Percentiles rank a stretch among this genome's conserved stretches.
Conservation (phyloP, 2,888 invertebrate species). For the Habroteleia sp. region DNA sequence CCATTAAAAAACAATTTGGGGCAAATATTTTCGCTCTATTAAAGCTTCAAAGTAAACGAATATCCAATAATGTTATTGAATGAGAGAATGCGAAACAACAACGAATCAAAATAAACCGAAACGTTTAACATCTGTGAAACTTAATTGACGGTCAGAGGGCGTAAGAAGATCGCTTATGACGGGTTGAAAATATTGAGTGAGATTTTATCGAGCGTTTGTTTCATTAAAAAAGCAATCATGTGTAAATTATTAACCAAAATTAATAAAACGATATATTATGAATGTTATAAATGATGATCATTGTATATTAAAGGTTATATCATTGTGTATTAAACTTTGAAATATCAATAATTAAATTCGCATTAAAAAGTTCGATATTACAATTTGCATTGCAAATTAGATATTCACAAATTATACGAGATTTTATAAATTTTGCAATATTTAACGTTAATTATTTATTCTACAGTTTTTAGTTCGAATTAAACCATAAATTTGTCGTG, state of each 20-base stretch:
- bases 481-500: too few relatives aligned
- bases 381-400: too few relatives aligned
- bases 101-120: slow-evolving; percentile 16
- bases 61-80: slow-evolving; percentile 15
- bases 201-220: slow-evolving; percentile 12
- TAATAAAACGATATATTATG: too few relatives aligned
- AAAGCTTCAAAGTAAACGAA: slow-evolving; percentile 16
- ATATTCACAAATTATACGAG: too few relatives aligned
- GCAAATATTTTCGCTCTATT: slow-evolving; percentile 23
- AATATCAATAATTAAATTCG: too few relatives aligned
- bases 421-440: too few relatives aligned
- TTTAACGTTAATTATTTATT: too few relatives aligned
- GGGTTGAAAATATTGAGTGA: slow-evolving; percentile 8
- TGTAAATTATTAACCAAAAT: slow-evolving; percentile 4
- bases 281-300: too few relatives aligned
- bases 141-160: slow-evolving; percentile 17
- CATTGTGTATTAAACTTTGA: too few relatives aligned
- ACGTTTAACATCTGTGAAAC: slow-evolving; percentile 19
- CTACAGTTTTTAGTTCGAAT: too few relatives aligned
- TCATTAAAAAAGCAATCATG: slow-evolving; percentile 9
- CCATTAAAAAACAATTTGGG: slow-evolving; percentile 20
- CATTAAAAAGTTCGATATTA: too few relatives aligned
- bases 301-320: too few relatives aligned
- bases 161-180: slow-evolving; percentile 15
- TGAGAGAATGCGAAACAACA: slow-evolving; percentile 13